Base-by-base conservation (phyloP, 2,888 invertebrate species). In the Argynnis bischoffii region DNA sequence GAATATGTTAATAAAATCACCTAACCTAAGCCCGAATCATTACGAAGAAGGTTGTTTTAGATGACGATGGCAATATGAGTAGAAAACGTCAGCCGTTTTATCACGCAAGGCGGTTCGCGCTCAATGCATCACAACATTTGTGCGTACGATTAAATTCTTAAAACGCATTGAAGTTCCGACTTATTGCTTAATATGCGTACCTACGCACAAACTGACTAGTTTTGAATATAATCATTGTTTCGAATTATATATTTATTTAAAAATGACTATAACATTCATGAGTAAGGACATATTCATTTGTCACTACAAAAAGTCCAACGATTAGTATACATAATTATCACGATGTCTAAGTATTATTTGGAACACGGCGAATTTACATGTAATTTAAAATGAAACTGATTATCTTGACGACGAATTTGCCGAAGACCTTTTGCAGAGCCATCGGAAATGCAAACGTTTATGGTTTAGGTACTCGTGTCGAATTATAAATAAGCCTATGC, bases 361-460 rank as follows among this genome's bases (percentile, higher is more conserved):
- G 47, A 6, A 8, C 47, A 57, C 47, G 47, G 26, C 15, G 31
- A 60, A 60, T 16, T 55, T 60, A 60, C 60, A 66, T 54, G 18
- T 60, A 35, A 69, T 67, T 72, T 61, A 67, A 69, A 70, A 69
- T 67, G 69, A 73, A 67, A 73, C 68, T 69, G 69, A 73, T 88
- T 87, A 88, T 85, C 82, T 83, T 81, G 81, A 78, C 74, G 69
- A 79, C 85, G 78, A 81, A 86, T 86, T 84, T 82, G 88, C 84
- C 79, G 77, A 82, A 81, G 80, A 75, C 89, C 88, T 81, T 83
- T 85, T 74, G 71, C 66, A 84, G 79, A 76, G 75, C 77, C 85
- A 81, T 74, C 89, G 90, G 91, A 91, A 86, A 88, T 87, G 85
- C 86, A 86, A 66, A 76, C 85, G 75, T 79, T 82, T 87, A 87